Percentiles rank a stretch among this genome's conserved stretches.
Conservation (phyloP, 2,888 invertebrate genomes). For the Lydus trimaculatus region DNA sequence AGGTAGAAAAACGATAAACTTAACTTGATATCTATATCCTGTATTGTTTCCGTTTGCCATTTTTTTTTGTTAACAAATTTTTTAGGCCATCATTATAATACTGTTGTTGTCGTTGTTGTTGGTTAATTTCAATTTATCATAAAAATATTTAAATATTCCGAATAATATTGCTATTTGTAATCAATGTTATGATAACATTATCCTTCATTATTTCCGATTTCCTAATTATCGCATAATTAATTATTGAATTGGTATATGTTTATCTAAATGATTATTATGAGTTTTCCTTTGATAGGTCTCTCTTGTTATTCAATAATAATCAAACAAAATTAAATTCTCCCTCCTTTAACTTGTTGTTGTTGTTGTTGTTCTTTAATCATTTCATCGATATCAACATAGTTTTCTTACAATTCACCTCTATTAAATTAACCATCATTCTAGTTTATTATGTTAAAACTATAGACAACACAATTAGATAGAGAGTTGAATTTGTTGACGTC, state of each 20-base stretch:
- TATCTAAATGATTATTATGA: background rate
- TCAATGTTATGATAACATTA: background rate
- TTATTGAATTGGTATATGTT: background rate
- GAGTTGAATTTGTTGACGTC: background rate
- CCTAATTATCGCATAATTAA: background rate
- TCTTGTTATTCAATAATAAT: background rate
- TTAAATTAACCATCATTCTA: background rate
- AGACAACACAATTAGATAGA: background rate
- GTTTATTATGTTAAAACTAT: background rate
- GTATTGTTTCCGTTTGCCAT: conserved; percentile 4
- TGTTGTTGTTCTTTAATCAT: background rate
- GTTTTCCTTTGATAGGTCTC: background rate
- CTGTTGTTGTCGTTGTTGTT: background rate
- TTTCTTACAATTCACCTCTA: background rate
- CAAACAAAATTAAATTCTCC: background rate
- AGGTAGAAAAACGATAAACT: conserved; percentile 5
- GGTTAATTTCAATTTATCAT: background rate
- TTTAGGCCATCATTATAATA: background rate
- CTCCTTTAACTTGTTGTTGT: background rate
- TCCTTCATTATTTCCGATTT: conserved; percentile 1
- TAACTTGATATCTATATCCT: conserved; percentile 2
- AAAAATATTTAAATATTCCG: background rate
- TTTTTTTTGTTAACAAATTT: background rate
- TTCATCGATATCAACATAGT: background rate
- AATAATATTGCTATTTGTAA: background rate